These are phyloP conservation scores for Aurelia sp. DNA, from an alignment of 30 jellyfish, hydroid and myxozoan genomes.

Conservation along the genomic window DNA sequence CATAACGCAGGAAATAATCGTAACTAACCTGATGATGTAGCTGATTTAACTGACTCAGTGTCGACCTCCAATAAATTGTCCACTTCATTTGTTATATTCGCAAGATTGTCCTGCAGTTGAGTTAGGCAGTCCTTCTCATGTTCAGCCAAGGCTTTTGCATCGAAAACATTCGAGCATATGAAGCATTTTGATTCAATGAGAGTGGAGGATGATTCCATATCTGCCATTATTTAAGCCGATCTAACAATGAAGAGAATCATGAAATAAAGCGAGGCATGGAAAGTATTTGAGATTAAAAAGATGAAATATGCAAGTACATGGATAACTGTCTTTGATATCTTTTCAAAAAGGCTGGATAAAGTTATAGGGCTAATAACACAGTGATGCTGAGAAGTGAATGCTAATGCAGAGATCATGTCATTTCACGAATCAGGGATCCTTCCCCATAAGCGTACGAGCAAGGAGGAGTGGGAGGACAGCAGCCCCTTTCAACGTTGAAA, in stretches of 20 bases:
- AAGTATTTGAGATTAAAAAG: too few relatives aligned
- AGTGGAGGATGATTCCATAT: conserved; percentile 42
- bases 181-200: conserved; percentile 65
- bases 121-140: conserved; percentile 81
- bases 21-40: conserved; percentile 63
- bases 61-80: conserved; percentile 60
- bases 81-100: conserved; percentile 38
- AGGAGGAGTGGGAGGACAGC: too few relatives aligned
- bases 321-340: too few relatives aligned
- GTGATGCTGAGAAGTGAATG: too few relatives aligned
- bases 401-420: too few relatives aligned
- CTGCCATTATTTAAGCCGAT: neutral
- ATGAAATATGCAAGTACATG: too few relatives aligned
- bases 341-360: too few relatives aligned
- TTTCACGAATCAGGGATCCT: too few relatives aligned
- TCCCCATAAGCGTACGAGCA: too few relatives aligned
- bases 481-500: too few relatives aligned
- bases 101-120: conserved; percentile 59
- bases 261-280: neutral
- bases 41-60: conserved; percentile 66
- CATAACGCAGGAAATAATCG: neutral
- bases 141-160: conserved; percentile 45
- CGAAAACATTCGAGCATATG: conserved; percentile 49
- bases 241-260: conserved; percentile 7
- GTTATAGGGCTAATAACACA: too few relatives aligned